Conservation (phyloP, 2,797 vertebrate species). For the Phaenicophaeus curvirostris region DNA sequence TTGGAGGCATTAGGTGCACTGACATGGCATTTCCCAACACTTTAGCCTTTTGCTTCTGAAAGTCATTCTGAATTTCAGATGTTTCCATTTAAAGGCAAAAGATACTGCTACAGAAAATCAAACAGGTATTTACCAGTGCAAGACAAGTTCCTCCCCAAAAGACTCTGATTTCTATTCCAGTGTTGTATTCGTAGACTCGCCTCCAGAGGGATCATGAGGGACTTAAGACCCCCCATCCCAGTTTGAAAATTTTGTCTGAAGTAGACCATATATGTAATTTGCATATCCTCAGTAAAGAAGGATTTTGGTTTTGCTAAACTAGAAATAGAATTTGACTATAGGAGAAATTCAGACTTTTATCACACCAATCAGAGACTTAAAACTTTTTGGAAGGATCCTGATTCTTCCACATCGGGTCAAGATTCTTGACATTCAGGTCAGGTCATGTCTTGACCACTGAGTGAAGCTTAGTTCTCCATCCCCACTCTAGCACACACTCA, state of each 20-base stretch:
- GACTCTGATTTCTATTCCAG: neutral
- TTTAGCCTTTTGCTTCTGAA: constrained; percentile 20
- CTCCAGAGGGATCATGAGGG: neutral
- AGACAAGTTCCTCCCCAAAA: neutral
- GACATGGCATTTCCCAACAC: neutral
- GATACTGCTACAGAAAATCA: neutral
- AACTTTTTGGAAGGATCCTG: neutral
- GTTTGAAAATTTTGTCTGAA: neutral
- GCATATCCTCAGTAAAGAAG: neutral
- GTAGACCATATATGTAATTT: neutral
- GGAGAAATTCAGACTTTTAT: neutral
- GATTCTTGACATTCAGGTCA: too few species aligned
- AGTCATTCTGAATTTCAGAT: neutral
- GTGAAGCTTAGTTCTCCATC: neutral
- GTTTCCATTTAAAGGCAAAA: neutral
- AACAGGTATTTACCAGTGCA: neutral
- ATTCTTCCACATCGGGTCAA: neutral
- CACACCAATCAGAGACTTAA: neutral
- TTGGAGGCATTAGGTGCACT: constrained; percentile 24
- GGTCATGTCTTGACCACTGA: neutral
- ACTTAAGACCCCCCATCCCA: neutral
- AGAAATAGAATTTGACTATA: neutral
- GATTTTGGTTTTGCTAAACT: neutral
- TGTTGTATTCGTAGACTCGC: neutral
- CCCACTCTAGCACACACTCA: neutral